Conservation (phyloP, 2,113 vertebrate species). For the Otocyon megalotis region DNA sequence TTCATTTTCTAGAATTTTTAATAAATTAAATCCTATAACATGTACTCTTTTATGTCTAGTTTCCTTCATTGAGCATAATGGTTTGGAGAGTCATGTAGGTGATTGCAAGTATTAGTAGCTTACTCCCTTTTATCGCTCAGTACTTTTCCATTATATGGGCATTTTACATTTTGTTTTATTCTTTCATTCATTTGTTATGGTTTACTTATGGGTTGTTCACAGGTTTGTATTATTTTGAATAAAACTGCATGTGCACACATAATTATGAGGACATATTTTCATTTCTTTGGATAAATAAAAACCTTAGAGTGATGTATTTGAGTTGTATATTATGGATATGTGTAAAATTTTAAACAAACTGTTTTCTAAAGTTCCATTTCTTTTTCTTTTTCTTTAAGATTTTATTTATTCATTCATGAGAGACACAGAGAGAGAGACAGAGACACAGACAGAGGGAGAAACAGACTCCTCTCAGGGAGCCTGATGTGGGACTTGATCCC, state of each 20-base stretch:
- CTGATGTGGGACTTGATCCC: too few relatives aligned
- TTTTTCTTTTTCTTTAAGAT: too few relatives aligned
- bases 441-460: too few relatives aligned
- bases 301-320: neutral
- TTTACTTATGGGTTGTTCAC: neutral
- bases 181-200: neutral
- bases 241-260: neutral
- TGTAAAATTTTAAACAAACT: neutral
- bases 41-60: neutral
- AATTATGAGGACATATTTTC: neutral
- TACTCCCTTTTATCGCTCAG: neutral
- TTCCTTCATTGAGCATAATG: neutral
- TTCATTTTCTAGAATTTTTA: slow-evolving; percentile 10
- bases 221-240: neutral
- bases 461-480: too few relatives aligned
- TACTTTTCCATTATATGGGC: neutral
- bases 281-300: slow-evolving; percentile 34
- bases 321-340: neutral
- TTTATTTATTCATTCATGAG: too few relatives aligned
- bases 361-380: slow-evolving; percentile 44
- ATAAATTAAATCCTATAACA: neutral
- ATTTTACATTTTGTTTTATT: neutral
- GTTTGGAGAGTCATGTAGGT: neutral
- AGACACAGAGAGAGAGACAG: too few relatives aligned
- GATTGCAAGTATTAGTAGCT: neutral